Percentiles rank a stretch among this genome's conserved stretches.
phyloP scores from a whole-genome alignment of 2,797 vertebrate genomes.

The Argyrosomus regius region DNA sequence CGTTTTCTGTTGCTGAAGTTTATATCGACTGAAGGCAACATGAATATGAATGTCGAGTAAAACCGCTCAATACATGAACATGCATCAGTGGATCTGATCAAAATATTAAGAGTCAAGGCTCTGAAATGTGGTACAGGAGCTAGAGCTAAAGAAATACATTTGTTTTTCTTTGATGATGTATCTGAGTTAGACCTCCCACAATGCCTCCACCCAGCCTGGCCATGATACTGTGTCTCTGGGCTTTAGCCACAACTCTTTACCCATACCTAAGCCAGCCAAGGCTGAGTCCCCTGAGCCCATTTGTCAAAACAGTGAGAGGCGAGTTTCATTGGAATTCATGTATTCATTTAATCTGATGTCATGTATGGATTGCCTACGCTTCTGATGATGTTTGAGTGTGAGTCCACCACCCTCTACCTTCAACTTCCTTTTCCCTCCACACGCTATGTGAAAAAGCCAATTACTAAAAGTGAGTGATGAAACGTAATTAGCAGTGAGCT shows the following conservation, averaged over 20 bases:
- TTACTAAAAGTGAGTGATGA: constrained; percentile 81
- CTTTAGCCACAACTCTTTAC: constrained; percentile 10
- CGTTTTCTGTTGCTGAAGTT: constrained; percentile 1
- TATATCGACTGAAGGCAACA: constrained; percentile 28
- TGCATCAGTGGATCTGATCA: constrained; percentile 20
- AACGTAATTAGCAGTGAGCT: constrained; percentile 80
- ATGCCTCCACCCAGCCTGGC: neutral
- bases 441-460: constrained; percentile 73
- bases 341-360: constrained; percentile 87
- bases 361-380: constrained; percentile 77
- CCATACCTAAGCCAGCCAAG: constrained; percentile 41
- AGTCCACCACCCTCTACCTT: constrained; percentile 16
- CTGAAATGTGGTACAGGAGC: neutral
- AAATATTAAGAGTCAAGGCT: constrained; percentile 21
- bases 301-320: constrained; percentile 63
- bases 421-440: constrained; percentile 21
- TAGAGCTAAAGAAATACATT: neutral
- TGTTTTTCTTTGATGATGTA: neutral
- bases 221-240: neutral
- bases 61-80: constrained; percentile 39
- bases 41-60: constrained; percentile 50
- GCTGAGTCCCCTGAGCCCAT: constrained; percentile 40
- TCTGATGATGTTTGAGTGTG: constrained; percentile 49
- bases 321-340: constrained; percentile 81
- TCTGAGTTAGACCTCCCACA: neutral